Base-by-base conservation (phyloP, 2,888 invertebrate species). In the Sarcophaga rosellei region DNA sequence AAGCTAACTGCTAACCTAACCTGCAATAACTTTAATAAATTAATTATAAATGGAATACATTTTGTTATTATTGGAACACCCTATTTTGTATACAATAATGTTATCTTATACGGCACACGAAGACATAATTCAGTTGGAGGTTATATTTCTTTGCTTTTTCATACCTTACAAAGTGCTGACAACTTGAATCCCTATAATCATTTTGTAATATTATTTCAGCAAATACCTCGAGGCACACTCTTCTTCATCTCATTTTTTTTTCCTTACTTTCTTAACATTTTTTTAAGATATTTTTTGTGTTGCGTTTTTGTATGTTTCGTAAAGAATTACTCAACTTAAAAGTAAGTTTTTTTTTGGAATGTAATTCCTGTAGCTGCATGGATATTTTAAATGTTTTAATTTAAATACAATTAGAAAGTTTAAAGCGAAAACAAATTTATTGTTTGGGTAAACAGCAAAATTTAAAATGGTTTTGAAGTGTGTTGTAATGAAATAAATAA, bases 201-300 rank as follows among this genome's bases (percentile, higher is more conserved):
- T 86, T 80, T 81, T 68, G 77, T 77, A 70, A 81, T 81, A 65
- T 78, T 84, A 81, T 81, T 86, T 81, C 65, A 69, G 70, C 69
- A 84, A 84, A 86, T 78, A 84, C 69, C 81, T 74, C 35, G 35
- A 81, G 83, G 81, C 66, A 63, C 45, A 82, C 65, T 62, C 17
- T 53, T 35, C 44, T 62, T 74, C 45, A 11, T 73, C 8, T 35
- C 0, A 0, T 47, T 20, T 12, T 45, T 75, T 25, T 75, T 59
- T 10, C 59, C 35, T 44, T 35, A 17, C 23, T 17, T 12, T 35
- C 15, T 65, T 57, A 53, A 11, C 15, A 53, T 63, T 23, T 68
- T 70, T 59, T 65, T 20, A 6, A 11, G 44, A 8, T 66, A 44
- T 66, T 25, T 20, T 45, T 76, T 70, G 44, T 20, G 25, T 53